A percentile compares a stretch with the other conserved stretches of the same genome.
phyloP scores from a whole-genome alignment of 1,140 invertebrate genomes.

The Ostrea denselamellosa region DNA sequence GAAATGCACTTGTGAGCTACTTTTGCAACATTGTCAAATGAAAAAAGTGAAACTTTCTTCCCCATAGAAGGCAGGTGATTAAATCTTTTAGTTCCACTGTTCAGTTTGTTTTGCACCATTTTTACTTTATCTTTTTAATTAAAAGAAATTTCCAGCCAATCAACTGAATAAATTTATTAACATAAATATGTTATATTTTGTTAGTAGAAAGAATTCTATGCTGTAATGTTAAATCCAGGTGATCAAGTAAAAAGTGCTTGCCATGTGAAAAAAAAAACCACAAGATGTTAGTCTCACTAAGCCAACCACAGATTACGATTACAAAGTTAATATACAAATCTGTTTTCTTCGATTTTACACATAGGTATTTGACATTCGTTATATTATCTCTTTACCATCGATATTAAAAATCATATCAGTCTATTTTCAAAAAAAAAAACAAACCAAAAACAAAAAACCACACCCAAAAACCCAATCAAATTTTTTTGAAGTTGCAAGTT shows the following conservation, averaged over 20 bases:
- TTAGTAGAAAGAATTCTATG: conserved; percentile 21
- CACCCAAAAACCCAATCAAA: too few relatives aligned
- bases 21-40: background rate
- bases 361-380: too few relatives aligned
- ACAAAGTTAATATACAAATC: background rate
- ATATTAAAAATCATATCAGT: too few relatives aligned
- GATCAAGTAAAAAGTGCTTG: conserved; percentile 21
- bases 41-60: background rate
- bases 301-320: conserved; percentile 1
- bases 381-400: too few relatives aligned
- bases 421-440: too few relatives aligned
- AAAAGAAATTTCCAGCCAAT: background rate
- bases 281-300: conserved; percentile 33
- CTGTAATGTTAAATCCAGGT: background rate
- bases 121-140: background rate
- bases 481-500: background rate
- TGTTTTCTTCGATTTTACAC: background rate
- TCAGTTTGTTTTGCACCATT: background rate
- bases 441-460: too few relatives aligned
- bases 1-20: background rate
- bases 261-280: conserved; percentile 30
- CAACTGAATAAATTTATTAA: background rate
- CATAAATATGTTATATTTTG: background rate
- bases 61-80: too few relatives aligned
- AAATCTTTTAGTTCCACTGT: too few relatives aligned